These are phyloP conservation scores for Urophycis tenuis DNA, from an alignment of 2,797 vertebrate species.

Conservation along the genomic window DNA sequence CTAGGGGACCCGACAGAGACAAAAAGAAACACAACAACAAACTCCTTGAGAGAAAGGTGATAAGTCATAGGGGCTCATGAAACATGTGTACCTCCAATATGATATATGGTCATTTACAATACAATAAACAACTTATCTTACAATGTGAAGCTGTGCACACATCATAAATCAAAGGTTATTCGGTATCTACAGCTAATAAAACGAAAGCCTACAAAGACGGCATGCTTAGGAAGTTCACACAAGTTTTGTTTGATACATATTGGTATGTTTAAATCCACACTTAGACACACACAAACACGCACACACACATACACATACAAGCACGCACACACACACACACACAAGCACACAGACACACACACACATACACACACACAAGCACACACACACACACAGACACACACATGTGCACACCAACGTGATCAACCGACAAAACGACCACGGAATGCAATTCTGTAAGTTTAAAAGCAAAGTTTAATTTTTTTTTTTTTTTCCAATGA, in stretches of 20 bases:
- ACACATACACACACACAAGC: background rate
- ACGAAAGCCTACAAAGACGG: background rate
- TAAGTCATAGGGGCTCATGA: background rate
- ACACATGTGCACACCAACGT: background rate
- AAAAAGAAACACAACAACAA: background rate
- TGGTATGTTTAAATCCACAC: background rate
- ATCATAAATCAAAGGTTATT: slow-evolving; percentile 1
- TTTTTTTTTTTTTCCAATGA: too few species aligned
- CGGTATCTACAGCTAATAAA: background rate
- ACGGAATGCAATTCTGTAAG: too few species aligned
- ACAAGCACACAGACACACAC: background rate
- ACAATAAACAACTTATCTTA: background rate
- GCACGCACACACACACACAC: background rate
- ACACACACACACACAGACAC: background rate
- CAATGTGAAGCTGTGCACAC: background rate
- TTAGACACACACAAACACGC: background rate
- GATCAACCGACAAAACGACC: background rate
- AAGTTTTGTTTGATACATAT: background rate
- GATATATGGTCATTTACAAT: background rate
- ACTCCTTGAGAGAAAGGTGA: background rate
- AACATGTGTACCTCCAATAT: too few species aligned
- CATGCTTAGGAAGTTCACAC: background rate
- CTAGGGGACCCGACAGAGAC: slow-evolving; percentile 42
- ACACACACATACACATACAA: background rate
- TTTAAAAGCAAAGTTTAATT: too few species aligned